Base-by-base conservation (phyloP, 2,797 vertebrate species). In the Podargus strigoides region DNA sequence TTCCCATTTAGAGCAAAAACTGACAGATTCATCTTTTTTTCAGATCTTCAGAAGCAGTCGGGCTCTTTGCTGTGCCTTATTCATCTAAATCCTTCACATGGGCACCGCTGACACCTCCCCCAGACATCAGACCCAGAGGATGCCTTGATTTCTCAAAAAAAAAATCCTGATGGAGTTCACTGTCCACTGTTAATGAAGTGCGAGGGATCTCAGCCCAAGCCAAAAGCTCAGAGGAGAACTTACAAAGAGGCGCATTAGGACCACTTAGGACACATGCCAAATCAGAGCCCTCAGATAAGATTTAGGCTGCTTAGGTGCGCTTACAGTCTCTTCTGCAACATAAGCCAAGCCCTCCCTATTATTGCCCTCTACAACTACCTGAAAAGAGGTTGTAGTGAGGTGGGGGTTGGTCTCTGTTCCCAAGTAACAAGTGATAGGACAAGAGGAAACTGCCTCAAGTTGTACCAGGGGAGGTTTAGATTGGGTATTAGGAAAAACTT, bases 1-100 rank as follows among this genome's bases (percentile, higher is more conserved):
- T 92, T 93, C 91, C 76, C 87, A 60, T 81, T 95, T 95, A 93
- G 55, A 95, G 73, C 17, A 88, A 91, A 93, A 95, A 84, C n/a
- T 86, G 91, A 93, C 83, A 95, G 91, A 95, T 86, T 85, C 88
- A 76, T 95, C 59, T 87, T 86, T 91, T 86, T 91, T 89, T 62
- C 21, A 8, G 74, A 75, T 93, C 85, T 85, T 90, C 70, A 79
- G 66, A 90, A 95, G 77, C 47, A 59, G 50, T 17, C 73, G 41
- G 69, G 58, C 28, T 90, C 44, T 82, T 78, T 7, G 2, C n/a
- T 82, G 44, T 63, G 66, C 52, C 24, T 93, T 86, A 49, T 23
- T 86, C 55, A 19, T 52, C 47, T 67, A 73, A 90, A 67, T 70
- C 55, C 36, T 55, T 85, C 70, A 68, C 53, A 74, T 4, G 23